Base-by-base conservation (phyloP, 1,140 invertebrate genomes). In the Heliconius hermathena region DNA sequence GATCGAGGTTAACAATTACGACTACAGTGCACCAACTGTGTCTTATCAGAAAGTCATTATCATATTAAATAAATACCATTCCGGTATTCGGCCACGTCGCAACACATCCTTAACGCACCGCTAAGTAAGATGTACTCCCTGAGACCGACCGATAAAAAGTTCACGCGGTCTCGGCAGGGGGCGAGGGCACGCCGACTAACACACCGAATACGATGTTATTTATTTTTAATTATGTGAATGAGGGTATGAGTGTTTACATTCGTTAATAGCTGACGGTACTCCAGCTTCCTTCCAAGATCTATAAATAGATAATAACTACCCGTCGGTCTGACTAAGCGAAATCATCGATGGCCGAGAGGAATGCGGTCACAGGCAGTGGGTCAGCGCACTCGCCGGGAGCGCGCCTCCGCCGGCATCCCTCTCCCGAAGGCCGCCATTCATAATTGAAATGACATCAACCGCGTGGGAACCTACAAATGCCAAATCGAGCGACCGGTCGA, bases 371-470 rank as follows among this genome's bases (percentile, higher is more conserved):
- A 84, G 88, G 76, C 90, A 92, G 81, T 92, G 85, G 90, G 91
- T 92, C 92, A 93, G 83, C 86, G 90, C 85, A 88, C 87, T 79
- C 85, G 79, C 54, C 81, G 74, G 85, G 85, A 83, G 77, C 83
- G 85, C 80, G 79, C 73, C 22, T 76, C 77, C 73, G 80, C 82
- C 83, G 84, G 82, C 84, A 89, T 87, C 85, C 87, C 88, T 83
- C 76, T 81, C 82, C 70, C 80, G 84, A 92, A 91, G 88, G 88
- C 86, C 88, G 83, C 85, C 85, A 87, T 89, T 89, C 85, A 91
- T 89, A 90, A 93, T 90, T 89, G 90, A 94, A 91, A 90, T 89
- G 90, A 92, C 92, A 91, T 93, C 89, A 93, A 90, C 88, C 86
- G 90, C 92, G 91, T 94, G 92, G 90, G 91, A 94, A 93, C 90